phyloP scores from a whole-genome alignment of 1,140 invertebrate species.

The Steinernema khuongi region DNA sequence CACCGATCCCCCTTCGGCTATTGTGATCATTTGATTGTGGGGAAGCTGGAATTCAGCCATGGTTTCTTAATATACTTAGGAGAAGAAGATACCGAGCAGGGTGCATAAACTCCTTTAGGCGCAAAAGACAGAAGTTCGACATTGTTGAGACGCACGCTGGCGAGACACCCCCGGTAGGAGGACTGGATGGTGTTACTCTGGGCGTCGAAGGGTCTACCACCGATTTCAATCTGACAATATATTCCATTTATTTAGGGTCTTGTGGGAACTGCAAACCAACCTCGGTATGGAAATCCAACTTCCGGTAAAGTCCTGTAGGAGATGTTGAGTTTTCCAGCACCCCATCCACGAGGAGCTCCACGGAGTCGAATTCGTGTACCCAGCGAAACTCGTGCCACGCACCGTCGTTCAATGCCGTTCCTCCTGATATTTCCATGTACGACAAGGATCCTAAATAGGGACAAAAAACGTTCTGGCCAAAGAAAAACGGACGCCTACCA shows the following conservation, averaged over 20 bases:
- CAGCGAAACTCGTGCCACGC: constrained; percentile 52
- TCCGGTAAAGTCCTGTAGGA: constrained; percentile 49
- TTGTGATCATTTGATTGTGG: constrained; percentile 50
- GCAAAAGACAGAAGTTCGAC: constrained; percentile 48
- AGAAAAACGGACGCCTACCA: constrained; percentile 38
- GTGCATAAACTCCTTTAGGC: constrained; percentile 27
- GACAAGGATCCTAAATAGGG: constrained; percentile 5
- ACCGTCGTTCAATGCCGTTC: constrained; percentile 52
- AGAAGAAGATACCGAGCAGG: constrained; percentile 14
- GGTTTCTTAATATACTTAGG: constrained; percentile 26
- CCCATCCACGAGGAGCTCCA: constrained; percentile 51
- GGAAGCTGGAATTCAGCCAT: constrained; percentile 36
- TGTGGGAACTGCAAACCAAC: constrained; percentile 19
- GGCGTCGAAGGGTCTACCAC: constrained; percentile 51
- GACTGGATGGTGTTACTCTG: constrained; percentile 49
- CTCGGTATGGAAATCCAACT: constrained; percentile 51
- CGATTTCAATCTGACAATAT: constrained; percentile 55
- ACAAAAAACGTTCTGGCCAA: background rate
- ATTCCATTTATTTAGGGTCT: constrained; percentile 2
- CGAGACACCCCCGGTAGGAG: constrained; percentile 50
- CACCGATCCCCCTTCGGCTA: constrained; percentile 33
- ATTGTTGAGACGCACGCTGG: constrained; percentile 48
- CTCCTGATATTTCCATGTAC: constrained; percentile 31
- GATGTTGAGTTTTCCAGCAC: constrained; percentile 51
- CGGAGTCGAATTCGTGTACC: constrained; percentile 58